phyloP scores from a whole-genome alignment of 2,113 vertebrate genomes.

The Heterotis niloticus region DNA sequence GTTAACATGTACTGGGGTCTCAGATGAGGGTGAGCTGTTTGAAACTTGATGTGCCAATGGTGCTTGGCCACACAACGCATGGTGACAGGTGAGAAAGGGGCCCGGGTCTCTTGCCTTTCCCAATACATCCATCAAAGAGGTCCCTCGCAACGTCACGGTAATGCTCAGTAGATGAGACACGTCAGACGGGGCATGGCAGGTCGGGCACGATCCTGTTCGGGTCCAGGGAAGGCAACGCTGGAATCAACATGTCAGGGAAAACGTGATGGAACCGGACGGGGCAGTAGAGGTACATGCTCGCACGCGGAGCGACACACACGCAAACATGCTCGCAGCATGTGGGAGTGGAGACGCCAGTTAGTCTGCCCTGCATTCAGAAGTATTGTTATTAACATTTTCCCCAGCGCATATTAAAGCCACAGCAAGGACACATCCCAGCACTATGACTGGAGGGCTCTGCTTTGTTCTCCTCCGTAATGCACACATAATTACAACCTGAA shows the following conservation, averaged over 20 bases:
- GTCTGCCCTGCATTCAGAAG: conserved; percentile 58
- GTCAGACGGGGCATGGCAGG: conserved; percentile 44
- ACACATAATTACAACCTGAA: conserved; percentile 69
- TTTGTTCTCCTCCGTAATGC: conserved; percentile 65
- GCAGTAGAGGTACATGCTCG: neutral
- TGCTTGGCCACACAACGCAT: neutral
- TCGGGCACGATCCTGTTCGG: conserved; percentile 27
- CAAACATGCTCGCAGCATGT: conserved; percentile 32
- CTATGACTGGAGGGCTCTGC: conserved; percentile 64
- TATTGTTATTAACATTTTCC: conserved; percentile 61
- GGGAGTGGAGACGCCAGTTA: conserved; percentile 60
- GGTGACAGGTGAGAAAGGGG: neutral
- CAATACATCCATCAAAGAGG: neutral
- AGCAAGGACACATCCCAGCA: conserved; percentile 58
- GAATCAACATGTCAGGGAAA: neutral
- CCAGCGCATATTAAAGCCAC: conserved; percentile 55
- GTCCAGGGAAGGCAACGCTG: conserved; percentile 4
- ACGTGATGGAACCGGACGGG: conserved; percentile 3
- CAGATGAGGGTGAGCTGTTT: too few relatives aligned
- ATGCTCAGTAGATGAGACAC: conserved; percentile 43
- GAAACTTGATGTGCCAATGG: too few relatives aligned
- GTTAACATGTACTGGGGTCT: too few relatives aligned
- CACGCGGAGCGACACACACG: conserved; percentile 6
- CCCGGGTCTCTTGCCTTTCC: neutral
- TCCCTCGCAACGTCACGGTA: neutral